Percentiles rank a stretch among this genome's conserved stretches.
Conservation (phyloP, 2,797 vertebrate genomes). For the Mionectes olivaceus region DNA sequence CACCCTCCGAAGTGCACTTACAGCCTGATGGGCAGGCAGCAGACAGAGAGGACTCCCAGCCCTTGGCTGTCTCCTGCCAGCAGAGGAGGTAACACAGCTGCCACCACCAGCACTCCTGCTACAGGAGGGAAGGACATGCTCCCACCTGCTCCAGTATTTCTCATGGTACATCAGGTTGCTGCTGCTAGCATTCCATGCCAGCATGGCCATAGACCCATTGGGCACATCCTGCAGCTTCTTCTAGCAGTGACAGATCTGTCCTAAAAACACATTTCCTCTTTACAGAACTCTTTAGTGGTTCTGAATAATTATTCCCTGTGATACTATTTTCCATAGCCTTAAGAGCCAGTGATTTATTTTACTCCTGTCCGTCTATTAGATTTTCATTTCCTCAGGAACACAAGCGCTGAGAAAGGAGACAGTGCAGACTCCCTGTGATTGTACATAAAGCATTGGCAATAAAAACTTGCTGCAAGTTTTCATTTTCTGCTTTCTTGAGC, state of each 20-base stretch:
- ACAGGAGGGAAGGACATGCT: neutral
- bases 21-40: neutral
- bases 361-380: conserved; percentile 26
- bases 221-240: neutral
- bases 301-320: conserved; percentile 51
- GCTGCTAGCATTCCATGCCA: neutral
- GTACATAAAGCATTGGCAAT: neutral
- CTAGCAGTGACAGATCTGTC: neutral
- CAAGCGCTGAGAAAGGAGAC: rapidly evolving
- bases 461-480: conserved; percentile 43
- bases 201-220: neutral
- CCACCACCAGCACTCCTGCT: neutral
- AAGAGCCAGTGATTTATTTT: conserved; percentile 39
- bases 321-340: conserved; percentile 33
- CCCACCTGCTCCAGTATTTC: neutral
- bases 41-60: neutral
- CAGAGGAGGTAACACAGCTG: neutral
- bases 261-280: neutral
- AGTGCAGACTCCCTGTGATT: neutral
- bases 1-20: neutral
- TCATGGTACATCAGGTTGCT: rapidly evolving
- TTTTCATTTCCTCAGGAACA: conserved; percentile 22
- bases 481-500: conserved; percentile 54
- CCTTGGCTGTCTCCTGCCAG: neutral
- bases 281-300: conserved; percentile 24